Base-by-base conservation (phyloP, 2,888 invertebrate species). In the Trissolcus brochymenae region DNA sequence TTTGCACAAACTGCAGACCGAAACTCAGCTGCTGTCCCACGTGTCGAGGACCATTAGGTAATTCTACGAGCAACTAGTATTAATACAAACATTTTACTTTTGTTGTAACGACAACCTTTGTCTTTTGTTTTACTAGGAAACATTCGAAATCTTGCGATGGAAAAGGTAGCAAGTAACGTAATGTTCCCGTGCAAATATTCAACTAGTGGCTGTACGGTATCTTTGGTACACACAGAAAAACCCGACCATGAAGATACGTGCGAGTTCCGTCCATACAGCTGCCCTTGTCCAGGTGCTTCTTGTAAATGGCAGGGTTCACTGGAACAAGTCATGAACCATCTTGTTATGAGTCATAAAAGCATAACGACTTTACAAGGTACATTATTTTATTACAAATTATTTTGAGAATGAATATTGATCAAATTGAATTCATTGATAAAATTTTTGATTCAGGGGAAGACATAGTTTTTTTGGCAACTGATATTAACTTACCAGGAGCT, bases 161-260 rank as follows among this genome's bases (percentile, higher is more conserved):
- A 99, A 89, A 99, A 99, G 90, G 98, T 99, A 43, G 99, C 99
- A 49, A 95, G 96, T 84, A 98, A 98, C 84, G 96, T 99, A 55
- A 95, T 97, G 93, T 99, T 99, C 87, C 99, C 99, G 0, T 99
- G 99, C 91, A 98, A 98, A 91, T 99, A 98, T 91, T 95, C 96
- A 67, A 95, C 95, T 82, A 97, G 97, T 79, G 99, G 99, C 59
- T 99, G 99, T 89, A 93, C 94, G 16, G 95, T 95, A 82, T 96
- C 97, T 13, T 92, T 98, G 17, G 94, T 97, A 25, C 96, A 98
- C 89, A 97, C 97, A n/a, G 98, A 99, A 84, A 99, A 99, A 90
- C 95, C 96, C 7, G 99, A 99, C 86, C 99, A 99, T 88, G 99
- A 99, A 90, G 99, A 99, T 90, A 93, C 95, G 4, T 99, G 99